Conservation (phyloP, 2,888 invertebrate genomes). For the Ochlodes sylvanus region DNA sequence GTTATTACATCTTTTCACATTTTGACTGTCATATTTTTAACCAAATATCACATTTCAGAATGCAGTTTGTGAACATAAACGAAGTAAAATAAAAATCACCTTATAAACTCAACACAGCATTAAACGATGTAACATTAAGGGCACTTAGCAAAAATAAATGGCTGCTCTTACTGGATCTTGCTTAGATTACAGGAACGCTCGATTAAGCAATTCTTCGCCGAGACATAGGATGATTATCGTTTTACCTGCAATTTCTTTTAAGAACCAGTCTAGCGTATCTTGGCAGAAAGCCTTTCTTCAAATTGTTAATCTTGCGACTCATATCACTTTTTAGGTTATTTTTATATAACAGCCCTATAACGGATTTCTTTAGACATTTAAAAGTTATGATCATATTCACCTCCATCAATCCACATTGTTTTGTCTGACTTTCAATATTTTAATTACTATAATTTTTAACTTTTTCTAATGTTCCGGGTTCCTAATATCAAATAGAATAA, state of each 20-base stretch:
- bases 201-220: conserved; percentile 38
- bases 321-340: conserved; percentile 21
- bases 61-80: conserved; percentile 15
- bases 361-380: background rate
- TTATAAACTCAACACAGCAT: conserved; percentile 37
- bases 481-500: conserved; percentile 8
- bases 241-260: conserved; percentile 39
- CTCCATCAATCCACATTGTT: too few relatives aligned
- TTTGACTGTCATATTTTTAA: background rate
- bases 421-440: background rate
- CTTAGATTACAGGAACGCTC: conserved; percentile 38
- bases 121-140: conserved; percentile 38
- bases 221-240: conserved; percentile 39
- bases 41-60: background rate
- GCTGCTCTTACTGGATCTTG: conserved; percentile 36
- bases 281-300: conserved; percentile 37
- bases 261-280: conserved; percentile 38
- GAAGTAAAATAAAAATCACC: conserved; percentile 25
- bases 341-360: conserved; percentile 22
- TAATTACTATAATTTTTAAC: background rate
- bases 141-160: conserved; percentile 38
- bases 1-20: background rate
- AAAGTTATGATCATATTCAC: background rate
- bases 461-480: conserved; percentile 11
- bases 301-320: conserved; percentile 28